These are phyloP conservation scores for Brachyistius frenatus DNA, from an alignment of 2,113 vertebrate species.

Conservation along the genomic window DNA sequence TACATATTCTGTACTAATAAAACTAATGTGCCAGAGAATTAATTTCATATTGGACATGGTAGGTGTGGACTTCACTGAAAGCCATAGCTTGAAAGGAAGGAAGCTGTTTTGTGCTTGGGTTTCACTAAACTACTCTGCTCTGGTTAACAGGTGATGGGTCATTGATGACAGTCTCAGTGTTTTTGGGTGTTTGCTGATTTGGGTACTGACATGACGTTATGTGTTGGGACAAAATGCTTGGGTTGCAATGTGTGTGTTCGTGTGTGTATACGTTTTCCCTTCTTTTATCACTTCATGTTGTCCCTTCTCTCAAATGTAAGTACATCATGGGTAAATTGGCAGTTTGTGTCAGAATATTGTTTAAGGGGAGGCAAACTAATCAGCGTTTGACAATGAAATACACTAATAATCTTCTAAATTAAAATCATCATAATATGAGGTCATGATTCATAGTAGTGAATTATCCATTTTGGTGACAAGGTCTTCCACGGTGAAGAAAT, in stretches of 20 bases:
- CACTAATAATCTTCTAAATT: too few relatives aligned
- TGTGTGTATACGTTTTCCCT: constrained; percentile 31
- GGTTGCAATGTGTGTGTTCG: constrained; percentile 45
- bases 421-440: too few relatives aligned
- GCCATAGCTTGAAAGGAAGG: neutral
- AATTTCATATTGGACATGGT: too few relatives aligned
- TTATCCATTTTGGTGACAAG: too few relatives aligned
- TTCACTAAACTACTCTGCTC: constrained; percentile 42
- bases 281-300: constrained; percentile 18
- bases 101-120: constrained; percentile 19
- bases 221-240: constrained; percentile 60
- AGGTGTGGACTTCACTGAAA: too few relatives aligned
- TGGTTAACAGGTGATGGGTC: constrained; percentile 72
- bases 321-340: constrained; percentile 14
- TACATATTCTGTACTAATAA: too few relatives aligned
- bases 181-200: constrained; percentile 51
- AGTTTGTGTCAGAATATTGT: constrained; percentile 6
- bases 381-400: too few relatives aligned
- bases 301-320: constrained; percentile 34
- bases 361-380: neutral
- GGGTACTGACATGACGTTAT: constrained; percentile 62
- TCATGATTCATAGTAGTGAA: too few relatives aligned
- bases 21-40: too few relatives aligned
- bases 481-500: too few relatives aligned
- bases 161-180: constrained; percentile 45